These are phyloP conservation scores for Rhabdophis nuchalis DNA, from an alignment of 2,797 vertebrate genomes.

Conservation along the genomic window DNA sequence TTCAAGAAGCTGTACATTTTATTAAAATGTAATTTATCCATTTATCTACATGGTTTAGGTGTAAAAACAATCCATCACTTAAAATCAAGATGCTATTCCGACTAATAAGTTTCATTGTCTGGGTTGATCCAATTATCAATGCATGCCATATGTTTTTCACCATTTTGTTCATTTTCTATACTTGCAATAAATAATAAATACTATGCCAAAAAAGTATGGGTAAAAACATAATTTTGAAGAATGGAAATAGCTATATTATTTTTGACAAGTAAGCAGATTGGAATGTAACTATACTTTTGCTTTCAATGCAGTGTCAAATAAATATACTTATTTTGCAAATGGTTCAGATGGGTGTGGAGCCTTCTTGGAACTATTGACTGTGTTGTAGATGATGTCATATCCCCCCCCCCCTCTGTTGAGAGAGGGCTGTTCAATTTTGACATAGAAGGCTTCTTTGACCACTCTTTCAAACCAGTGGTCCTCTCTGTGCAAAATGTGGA, in stretches of 20 bases:
- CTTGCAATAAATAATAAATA: slow-evolving; percentile 17
- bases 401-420: too few species aligned
- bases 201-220: background rate
- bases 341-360: too few species aligned
- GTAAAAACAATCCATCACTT: slow-evolving; percentile 62
- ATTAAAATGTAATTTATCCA: slow-evolving; percentile 49
- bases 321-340: background rate
- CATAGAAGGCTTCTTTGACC: too few species aligned
- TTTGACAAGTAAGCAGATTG: background rate
- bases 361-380: too few species aligned
- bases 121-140: slow-evolving; percentile 52
- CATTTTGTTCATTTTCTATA: slow-evolving; percentile 27
- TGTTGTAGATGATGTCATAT: too few species aligned
- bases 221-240: background rate
- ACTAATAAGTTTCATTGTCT: slow-evolving; percentile 48
- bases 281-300: slow-evolving; percentile 1
- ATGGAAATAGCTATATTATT: background rate
- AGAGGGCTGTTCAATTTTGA: too few species aligned
- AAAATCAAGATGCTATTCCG: slow-evolving; percentile 63
- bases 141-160: slow-evolving; percentile 32
- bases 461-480: too few species aligned
- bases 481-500: too few species aligned
- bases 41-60: slow-evolving; percentile 50
- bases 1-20: slow-evolving; percentile 53
- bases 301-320: background rate